Evolutionary conservation across 2,888 invertebrate species (phyloP).

Genomic region (Leucania comma): DNA sequence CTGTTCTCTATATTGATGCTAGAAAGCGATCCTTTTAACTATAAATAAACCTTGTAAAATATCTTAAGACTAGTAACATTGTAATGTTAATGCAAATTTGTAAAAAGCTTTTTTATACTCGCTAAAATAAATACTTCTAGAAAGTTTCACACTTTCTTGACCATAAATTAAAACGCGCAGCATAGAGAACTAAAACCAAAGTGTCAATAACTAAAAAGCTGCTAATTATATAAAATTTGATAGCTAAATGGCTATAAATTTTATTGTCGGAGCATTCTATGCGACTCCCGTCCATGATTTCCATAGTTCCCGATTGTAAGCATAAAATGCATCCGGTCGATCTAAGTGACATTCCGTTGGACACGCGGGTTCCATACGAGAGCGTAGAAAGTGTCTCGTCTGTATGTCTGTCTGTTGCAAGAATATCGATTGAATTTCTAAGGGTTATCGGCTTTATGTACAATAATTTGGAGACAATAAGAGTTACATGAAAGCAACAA

Average conservation of each 20-base stretch:
- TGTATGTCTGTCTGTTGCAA: constrained; percentile 35
- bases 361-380: constrained; percentile 48
- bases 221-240: constrained; percentile 59
- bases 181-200: constrained; percentile 36
- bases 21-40: background rate
- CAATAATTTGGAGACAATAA: background rate
- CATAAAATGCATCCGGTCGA: constrained; percentile 64
- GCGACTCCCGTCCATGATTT: constrained; percentile 53
- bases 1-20: background rate
- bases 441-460: constrained; percentile 28
- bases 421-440: constrained; percentile 45
- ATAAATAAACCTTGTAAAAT: background rate
- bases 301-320: constrained; percentile 60
- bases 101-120: background rate
- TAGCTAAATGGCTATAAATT: constrained; percentile 56
- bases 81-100: background rate
- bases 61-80: background rate
- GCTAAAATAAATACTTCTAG: background rate
- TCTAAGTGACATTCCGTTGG: constrained; percentile 60
- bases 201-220: constrained; percentile 61
- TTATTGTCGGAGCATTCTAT: constrained; percentile 55
- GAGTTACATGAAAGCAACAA: background rate
- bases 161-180: constrained; percentile 21
- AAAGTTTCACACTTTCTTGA: constrained; percentile 1
- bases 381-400: constrained; percentile 51